Evolutionary conservation across 2,888 invertebrate species (phyloP).

Genomic region (Nudaria mundana): DNA sequence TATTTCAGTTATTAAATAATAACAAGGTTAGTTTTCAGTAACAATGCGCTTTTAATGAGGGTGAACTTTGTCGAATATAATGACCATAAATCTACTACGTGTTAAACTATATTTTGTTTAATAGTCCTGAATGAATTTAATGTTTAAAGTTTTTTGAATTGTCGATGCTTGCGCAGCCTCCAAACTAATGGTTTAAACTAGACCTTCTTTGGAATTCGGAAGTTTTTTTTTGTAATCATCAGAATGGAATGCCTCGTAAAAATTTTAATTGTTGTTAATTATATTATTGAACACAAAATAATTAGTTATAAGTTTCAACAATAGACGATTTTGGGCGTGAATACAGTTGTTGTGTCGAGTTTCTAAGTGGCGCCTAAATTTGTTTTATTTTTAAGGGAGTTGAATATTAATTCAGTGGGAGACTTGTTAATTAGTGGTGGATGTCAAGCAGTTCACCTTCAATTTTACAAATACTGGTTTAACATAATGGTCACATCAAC

Average conservation of each 20-base stretch:
- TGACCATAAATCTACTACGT: neutral
- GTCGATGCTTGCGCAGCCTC: slow-evolving; percentile 10
- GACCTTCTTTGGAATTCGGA: slow-evolving; percentile 18
- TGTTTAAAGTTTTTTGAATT: neutral
- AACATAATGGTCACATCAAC: slow-evolving; percentile 21
- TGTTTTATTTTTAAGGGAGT: slow-evolving; percentile 13
- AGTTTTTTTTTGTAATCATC: slow-evolving; percentile 21
- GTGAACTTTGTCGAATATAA: neutral
- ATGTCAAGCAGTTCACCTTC: slow-evolving; percentile 52
- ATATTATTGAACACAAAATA: too few species aligned
- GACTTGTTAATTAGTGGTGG: slow-evolving; percentile 13
- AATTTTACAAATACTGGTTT: slow-evolving; percentile 24
- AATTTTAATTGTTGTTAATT: neutral
- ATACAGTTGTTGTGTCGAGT: too few species aligned
- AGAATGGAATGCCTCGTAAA: slow-evolving; percentile 9
- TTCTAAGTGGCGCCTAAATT: neutral
- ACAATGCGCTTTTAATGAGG: neutral
- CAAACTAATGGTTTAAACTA: slow-evolving; percentile 23
- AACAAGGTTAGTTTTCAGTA: neutral
- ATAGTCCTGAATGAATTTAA: neutral
- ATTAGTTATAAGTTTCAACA: too few species aligned
- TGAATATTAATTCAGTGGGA: slow-evolving; percentile 12
- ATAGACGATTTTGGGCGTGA: too few species aligned
- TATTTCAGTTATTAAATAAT: neutral
- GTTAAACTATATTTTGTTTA: neutral